Evolutionary conservation across 2,888 invertebrate species (phyloP).

Genomic region (Amiota minor): DNA sequence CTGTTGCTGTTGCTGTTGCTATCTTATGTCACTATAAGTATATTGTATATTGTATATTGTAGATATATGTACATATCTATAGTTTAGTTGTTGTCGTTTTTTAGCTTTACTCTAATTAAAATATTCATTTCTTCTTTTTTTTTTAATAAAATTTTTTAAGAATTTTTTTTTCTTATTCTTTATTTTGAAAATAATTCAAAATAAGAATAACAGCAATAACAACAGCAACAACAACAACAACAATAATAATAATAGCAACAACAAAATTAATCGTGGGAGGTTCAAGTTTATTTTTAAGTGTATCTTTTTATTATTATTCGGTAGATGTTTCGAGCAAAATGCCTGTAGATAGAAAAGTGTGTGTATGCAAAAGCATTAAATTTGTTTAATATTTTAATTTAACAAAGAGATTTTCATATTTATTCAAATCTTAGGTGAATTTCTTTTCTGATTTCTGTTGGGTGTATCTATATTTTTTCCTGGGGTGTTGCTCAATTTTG

Average conservation of each 20-base stretch:
- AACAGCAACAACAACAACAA: conserved; percentile 43
- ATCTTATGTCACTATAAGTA: conserved; percentile 2
- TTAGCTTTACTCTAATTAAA: conserved; percentile 67
- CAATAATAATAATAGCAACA: conserved; percentile 35
- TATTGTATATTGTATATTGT: too few relatives aligned
- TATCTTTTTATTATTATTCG: conserved; percentile 35
- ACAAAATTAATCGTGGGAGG: conserved; percentile 57
- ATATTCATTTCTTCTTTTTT: conserved; percentile 57
- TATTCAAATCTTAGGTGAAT: neutral
- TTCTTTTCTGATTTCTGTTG: neutral
- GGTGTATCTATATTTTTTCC: neutral
- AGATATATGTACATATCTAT: too few relatives aligned
- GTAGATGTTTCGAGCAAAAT: neutral
- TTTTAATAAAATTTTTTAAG: conserved; percentile 31
- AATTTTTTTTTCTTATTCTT: conserved; percentile 34
- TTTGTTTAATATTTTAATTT: conserved; percentile 35
- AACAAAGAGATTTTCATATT: conserved; percentile 21
- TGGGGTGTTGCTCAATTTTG: neutral
- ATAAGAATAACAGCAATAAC: too few relatives aligned
- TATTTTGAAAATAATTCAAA: conserved; percentile 3
- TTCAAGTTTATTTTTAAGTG: conserved; percentile 52
- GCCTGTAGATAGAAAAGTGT: neutral
- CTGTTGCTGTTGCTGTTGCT: conserved; percentile 19
- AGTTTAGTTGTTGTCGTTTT: conserved; percentile 48
- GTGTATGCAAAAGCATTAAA: conserved; percentile 29